A percentile compares a stretch with the other conserved stretches of the same genome.
Evolutionary conservation across 2,888 invertebrate species (phyloP).

Genomic region (Deilephila elpenor): DNA sequence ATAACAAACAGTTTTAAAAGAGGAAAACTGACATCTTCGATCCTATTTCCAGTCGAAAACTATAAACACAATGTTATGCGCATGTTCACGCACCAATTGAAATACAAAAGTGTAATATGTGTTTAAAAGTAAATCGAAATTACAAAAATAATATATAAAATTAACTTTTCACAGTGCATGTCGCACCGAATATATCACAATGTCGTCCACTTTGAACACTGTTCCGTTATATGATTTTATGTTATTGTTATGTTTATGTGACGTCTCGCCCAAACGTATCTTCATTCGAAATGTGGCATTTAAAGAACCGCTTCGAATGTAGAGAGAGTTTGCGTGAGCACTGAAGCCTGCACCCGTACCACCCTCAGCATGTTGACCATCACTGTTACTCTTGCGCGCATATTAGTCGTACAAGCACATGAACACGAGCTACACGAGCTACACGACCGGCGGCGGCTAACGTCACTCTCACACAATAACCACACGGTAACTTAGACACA

Average conservation of each 20-base stretch:
- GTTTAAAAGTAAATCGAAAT: constrained; percentile 37
- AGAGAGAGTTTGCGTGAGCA: constrained; percentile 66
- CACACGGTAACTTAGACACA: constrained; percentile 36
- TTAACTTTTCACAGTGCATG: constrained; percentile 78
- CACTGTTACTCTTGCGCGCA: constrained; percentile 58
- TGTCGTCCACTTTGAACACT: constrained; percentile 67
- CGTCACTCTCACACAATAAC: constrained; percentile 21
- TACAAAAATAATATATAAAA: constrained; percentile 51
- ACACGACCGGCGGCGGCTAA: constrained; percentile 36
- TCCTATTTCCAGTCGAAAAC: constrained; percentile 60
- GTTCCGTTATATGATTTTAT: constrained; percentile 63
- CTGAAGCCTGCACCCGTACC: constrained; percentile 79
- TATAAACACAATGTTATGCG: constrained; percentile 57
- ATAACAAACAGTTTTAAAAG: constrained; percentile 8
- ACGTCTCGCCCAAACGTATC: constrained; percentile 64
- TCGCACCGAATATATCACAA: constrained; percentile 76
- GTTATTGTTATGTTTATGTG: constrained; percentile 56
- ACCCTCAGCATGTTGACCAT: constrained; percentile 78
- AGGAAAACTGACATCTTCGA: constrained; percentile 24
- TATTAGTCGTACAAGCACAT: constrained; percentile 52
- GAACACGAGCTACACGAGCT: constrained; percentile 48
- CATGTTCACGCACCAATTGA: constrained; percentile 63
- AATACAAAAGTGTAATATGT: constrained; percentile 41
- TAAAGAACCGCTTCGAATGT: constrained; percentile 25
- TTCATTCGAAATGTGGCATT: constrained; percentile 26